Evolutionary conservation across 2,797 vertebrate species (phyloP).

Genomic region (Champsocephalus gunnari): DNA sequence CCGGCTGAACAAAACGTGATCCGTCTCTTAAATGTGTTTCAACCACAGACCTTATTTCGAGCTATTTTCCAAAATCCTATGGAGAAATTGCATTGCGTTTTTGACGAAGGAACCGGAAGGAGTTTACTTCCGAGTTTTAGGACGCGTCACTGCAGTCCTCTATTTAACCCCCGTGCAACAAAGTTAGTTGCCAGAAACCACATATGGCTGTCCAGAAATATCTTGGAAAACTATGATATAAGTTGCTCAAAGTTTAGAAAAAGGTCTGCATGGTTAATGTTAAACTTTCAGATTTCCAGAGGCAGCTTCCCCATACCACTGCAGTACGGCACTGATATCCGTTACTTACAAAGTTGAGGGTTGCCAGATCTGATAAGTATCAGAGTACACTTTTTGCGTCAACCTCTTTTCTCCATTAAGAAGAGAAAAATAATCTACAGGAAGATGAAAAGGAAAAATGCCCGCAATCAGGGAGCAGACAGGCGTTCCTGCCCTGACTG

Average conservation of each 20-base stretch:
- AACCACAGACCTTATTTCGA: no score
- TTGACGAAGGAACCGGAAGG: no score
- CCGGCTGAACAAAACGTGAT: no score
- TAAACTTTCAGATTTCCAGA: conserved; percentile 32
- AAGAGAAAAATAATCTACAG: conserved; percentile 34
- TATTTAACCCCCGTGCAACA: conserved; percentile 9
- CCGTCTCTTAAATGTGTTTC: no score
- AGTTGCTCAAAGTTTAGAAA: conserved; percentile 32
- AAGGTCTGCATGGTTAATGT: conserved; percentile 27
- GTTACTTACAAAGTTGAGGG: conserved; percentile 38
- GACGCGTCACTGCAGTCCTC: no score
- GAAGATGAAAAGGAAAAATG: conserved; percentile 58
- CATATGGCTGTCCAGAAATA: conserved; percentile 39
- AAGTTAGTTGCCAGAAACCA: conserved; percentile 36
- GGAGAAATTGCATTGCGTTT: no score
- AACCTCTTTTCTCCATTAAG: conserved; percentile 32
- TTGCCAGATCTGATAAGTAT: conserved; percentile 69
- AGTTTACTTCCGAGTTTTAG: no score
- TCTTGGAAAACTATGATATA: conserved; percentile 54
- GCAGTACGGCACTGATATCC: conserved; percentile 22
- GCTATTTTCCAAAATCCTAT: no score
- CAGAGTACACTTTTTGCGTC: conserved; percentile 39
- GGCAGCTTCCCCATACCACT: conserved; percentile 19
- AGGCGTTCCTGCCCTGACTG: conserved; percentile 53
- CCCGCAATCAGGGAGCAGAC: conserved; percentile 54